Conservation (phyloP, 2,797 vertebrate species). For the Melanotaenia parkinsoni region DNA sequence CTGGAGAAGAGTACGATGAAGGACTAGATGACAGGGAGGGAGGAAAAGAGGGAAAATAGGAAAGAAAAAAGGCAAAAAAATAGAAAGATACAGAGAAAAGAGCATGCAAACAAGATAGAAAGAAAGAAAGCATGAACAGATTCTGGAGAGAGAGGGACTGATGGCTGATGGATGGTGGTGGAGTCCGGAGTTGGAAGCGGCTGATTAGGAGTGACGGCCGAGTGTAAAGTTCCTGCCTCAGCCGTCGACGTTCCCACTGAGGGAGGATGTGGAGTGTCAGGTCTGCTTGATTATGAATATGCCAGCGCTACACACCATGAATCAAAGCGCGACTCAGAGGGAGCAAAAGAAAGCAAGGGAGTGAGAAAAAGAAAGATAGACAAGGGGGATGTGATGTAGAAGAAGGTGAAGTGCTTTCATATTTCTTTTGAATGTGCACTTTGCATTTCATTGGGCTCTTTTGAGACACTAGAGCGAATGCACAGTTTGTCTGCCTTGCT, state of each 20-base stretch:
- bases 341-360: constrained; percentile 23
- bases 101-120: constrained; percentile 33
- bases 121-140: constrained; percentile 13
- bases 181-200: constrained; percentile 77
- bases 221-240: constrained; percentile 85
- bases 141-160: constrained; percentile 51
- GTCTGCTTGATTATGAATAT: constrained; percentile 82
- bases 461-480: constrained; percentile 59
- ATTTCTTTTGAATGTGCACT: constrained; percentile 70
- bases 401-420: constrained; percentile 71
- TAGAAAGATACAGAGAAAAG: constrained; percentile 9
- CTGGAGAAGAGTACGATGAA: constrained; percentile 47
- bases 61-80: background rate
- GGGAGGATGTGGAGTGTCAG: constrained; percentile 82
- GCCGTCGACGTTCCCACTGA: constrained; percentile 79
- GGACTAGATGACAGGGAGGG: constrained; percentile 45
- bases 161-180: constrained; percentile 77
- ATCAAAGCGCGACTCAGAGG: constrained; percentile 65
- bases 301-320: constrained; percentile 70
- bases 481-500: constrained; percentile 72
- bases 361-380: constrained; percentile 43
- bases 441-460: constrained; percentile 69
- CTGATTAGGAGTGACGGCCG: constrained; percentile 88
- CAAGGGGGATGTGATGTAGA: constrained; percentile 36
- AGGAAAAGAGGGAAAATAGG: constrained; percentile 2